Base-by-base conservation (phyloP, 2,113 vertebrate genomes). In the Corythornis vintsioides region DNA sequence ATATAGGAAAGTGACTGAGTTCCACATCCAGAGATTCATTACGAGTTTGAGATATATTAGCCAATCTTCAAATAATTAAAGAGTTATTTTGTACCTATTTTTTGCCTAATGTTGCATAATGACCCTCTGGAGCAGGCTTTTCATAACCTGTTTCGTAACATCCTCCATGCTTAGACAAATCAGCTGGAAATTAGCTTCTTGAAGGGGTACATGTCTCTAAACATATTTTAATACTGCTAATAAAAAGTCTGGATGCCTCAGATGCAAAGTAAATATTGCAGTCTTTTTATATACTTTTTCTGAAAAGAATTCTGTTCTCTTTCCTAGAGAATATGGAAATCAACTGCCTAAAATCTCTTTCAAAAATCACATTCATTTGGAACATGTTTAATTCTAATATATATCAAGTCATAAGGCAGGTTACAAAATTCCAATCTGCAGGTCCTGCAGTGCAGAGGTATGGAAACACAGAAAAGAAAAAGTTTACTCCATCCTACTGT, bases 181-280 rank as follows among this genome's bases (percentile, higher is more conserved):
- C 47, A 87, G 59, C 12, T 79, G 38, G 25, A 93, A 93, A 90
- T 88, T 38, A 88, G 57, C 28, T 86, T 74, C 57, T 53, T 20
- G 43, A 77, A 91, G 45, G 43, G 3, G 7, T 38, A 17, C 2
- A 3, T 28, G 40, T 45, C 61, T 77, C 72, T 67, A 67, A 88
- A 88, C 90, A 53, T 92, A 93, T 84, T 93, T 88, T 93, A 77
- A 67, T 60, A 40, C 40, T 61, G 35, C 43, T 86, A 88, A 70
- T 78, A 88, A 89, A 86, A 86, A 81, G 11, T 35, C 48, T 85
- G 57, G 26, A 75, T 89, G 45, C n/a, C 45, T 66, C 69, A 69
- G 21, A 92, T 64, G 40, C 74, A 95, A 93, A 88, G 26, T 24
- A 94, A 88, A 89, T 64, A 83, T 21, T 64, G 18, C 4, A 15